Evolutionary conservation across 2,888 invertebrate species (phyloP), one percentile per base, ranked within the genome.

Genomic region (Adelphocoris suturalis): DNA sequence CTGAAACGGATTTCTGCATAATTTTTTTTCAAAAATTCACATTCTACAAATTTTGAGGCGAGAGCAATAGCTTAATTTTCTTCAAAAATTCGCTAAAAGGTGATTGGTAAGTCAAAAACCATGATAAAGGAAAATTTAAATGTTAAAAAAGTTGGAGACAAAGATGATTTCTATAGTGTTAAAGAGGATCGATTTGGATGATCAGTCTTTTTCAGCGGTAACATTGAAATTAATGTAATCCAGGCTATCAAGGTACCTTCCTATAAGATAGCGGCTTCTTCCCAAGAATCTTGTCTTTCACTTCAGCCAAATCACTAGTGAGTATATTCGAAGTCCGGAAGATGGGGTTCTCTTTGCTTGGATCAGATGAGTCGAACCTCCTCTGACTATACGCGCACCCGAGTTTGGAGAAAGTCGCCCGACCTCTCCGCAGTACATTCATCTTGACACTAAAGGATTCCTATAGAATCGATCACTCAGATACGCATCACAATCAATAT

Each of bases 241-340:
- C 1, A 11, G 2, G 16, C 0, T 5, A 5, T 12, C 23, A 0
- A n/a, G n/a, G n/a, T 11, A 68, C 68, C 68, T 68, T 68, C 13
- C 68, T 68, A 23, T 68, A 47, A 12, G 80, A 46, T 75, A 90
- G 78, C 86, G 90, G 88, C 16, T 82, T 82, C 47, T 91, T 37
- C 16, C 90, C 89, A 75, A 90, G 82, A 76, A 91, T 0, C 5
- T 90, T 90, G 12, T 91, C 90, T 78, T 92, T 92, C 0, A 92
- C 16, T 0, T 91, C 91, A n/a, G 90, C 91, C 0, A 92, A 28
- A 85, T 93, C 93, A 84, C 92, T 91, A 46, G 90, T 92, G 0
- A 93, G 5, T 14, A 92, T 91, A 52, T 92, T 92, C 4, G 87
- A 28, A 0, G 92, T 90, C 90, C 93, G 91, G 0, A 48, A 75